Evolutionary conservation across 2,888 invertebrate species (phyloP).

Genomic region (Fragum whitleyi): DNA sequence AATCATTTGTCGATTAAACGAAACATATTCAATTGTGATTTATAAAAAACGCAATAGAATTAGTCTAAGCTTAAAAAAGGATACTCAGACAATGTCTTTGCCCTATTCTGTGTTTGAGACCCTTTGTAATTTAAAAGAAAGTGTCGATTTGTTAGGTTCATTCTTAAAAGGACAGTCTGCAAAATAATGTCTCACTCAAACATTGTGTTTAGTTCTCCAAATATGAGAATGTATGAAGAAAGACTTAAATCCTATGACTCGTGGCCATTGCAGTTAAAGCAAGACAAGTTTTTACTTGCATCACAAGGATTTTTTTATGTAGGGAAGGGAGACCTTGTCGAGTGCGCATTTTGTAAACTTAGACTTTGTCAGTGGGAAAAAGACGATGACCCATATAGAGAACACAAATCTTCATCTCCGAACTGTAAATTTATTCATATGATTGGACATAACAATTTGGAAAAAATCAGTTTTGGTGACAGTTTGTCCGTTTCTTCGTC

Average conservation of each 20-base stretch:
- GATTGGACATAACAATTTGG: conserved; percentile 18
- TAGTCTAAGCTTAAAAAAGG: conserved; percentile 16
- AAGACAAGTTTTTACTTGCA: conserved; percentile 26
- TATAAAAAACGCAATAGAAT: conserved; percentile 20
- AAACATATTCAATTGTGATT: conserved; percentile 18
- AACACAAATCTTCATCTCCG: conserved; percentile 24
- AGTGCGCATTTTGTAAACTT: conserved; percentile 14
- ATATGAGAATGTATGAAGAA: conserved; percentile 14
- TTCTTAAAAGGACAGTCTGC: conserved; percentile 41
- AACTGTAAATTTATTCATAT: conserved; percentile 46
- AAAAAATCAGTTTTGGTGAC: neutral
- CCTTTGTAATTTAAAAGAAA: conserved; percentile 47
- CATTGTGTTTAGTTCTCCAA: conserved; percentile 31
- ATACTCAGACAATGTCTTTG: conserved; percentile 27
- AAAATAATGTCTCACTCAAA: neutral
- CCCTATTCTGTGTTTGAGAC: conserved; percentile 20
- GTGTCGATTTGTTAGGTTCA: conserved; percentile 30
- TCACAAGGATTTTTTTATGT: conserved; percentile 17
- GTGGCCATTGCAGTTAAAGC: conserved; percentile 40
- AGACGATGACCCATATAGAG: conserved; percentile 12
- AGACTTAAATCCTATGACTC: conserved; percentile 28
- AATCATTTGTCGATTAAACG: conserved; percentile 23
- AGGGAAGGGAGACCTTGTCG: conserved; percentile 13
- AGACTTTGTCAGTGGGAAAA: conserved; percentile 14
- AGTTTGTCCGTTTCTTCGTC: neutral